Percentiles rank a stretch among this genome's conserved stretches.
Conservation (phyloP, 2,113 vertebrate species). For the Scalopus aquaticus region DNA sequence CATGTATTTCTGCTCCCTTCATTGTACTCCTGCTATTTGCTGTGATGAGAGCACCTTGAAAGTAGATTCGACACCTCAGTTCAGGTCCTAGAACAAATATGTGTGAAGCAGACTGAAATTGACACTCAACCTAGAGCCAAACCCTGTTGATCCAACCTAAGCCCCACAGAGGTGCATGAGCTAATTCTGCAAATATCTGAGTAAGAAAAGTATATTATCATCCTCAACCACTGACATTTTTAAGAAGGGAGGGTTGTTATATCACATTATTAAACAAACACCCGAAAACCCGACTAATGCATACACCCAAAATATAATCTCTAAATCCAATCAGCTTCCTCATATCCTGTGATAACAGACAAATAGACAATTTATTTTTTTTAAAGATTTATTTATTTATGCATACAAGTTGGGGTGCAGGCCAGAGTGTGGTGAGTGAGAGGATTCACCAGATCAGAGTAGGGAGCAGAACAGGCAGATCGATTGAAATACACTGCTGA, state of each 20-base stretch:
- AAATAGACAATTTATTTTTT: too few species aligned
- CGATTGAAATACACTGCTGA: too few species aligned
- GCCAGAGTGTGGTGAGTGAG: too few species aligned
- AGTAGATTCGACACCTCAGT: neutral
- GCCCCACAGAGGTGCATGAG: neutral
- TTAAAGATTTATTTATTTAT: too few species aligned
- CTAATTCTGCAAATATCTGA: neutral
- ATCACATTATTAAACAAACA: neutral
- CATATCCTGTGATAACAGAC: neutral
- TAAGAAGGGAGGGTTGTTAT: neutral
- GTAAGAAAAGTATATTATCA: neutral
- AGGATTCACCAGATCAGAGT: too few species aligned
- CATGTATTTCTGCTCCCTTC: neutral
- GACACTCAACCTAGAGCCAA: neutral
- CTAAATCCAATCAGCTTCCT: neutral
- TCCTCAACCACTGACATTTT: neutral
- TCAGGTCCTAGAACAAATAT: neutral
- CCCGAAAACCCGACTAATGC: neutral
- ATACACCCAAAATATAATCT: neutral
- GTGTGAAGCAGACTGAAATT: neutral
- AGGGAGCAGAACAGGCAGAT: too few species aligned
- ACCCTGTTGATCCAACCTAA: neutral
- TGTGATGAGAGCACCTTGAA: neutral
- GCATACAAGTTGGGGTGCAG: too few species aligned
- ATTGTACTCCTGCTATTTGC: neutral